Percentiles rank a stretch among this genome's conserved stretches.
Conservation (phyloP, 2,797 vertebrate genomes). For the Tadarida brasiliensis region DNA sequence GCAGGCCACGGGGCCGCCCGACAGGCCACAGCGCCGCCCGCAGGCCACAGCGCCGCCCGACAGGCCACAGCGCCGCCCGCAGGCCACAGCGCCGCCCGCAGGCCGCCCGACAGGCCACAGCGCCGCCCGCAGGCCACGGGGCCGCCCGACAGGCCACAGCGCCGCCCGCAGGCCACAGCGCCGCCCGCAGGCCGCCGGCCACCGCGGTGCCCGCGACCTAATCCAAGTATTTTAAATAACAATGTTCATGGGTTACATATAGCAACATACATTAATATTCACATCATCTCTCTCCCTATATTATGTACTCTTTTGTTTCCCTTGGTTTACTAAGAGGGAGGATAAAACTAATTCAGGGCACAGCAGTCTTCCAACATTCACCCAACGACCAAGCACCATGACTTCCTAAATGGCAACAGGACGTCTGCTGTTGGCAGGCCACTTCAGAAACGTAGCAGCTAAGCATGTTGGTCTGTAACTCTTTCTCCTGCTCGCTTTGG, state of each 20-base stretch:
- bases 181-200: no score
- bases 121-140: no score
- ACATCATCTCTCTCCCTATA: neutral
- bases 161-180: no score
- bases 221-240: neutral
- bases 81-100: no score
- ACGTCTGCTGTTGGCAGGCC: neutral
- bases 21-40: no score
- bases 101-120: no score
- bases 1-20: no score
- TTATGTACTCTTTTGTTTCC: neutral
- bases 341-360: slow-evolving; percentile 13
- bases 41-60: no score
- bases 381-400: neutral
- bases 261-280: neutral
- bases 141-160: no score
- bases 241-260: neutral
- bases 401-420: neutral
- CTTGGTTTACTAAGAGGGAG: neutral
- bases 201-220: accelerated
- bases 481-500: neutral
- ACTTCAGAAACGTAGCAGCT: neutral
- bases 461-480: neutral
- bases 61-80: no score
- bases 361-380: neutral